phyloP scores from a whole-genome alignment of 2,797 vertebrate genomes.

The Nannoperca australis region DNA sequence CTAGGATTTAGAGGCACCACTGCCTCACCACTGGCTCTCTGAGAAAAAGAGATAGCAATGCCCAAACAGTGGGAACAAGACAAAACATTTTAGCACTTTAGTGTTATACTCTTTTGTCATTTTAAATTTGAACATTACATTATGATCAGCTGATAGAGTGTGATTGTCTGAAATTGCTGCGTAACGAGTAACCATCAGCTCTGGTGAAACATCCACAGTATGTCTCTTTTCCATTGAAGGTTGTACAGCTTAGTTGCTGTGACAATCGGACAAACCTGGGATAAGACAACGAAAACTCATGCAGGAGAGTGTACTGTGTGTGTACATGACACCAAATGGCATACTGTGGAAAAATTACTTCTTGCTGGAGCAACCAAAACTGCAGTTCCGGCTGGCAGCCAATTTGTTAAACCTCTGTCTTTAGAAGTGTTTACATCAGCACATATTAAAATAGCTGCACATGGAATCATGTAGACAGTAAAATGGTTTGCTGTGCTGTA shows the following conservation, averaged over 20 bases:
- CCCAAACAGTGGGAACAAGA: constrained; percentile 41
- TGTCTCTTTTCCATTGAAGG: constrained; percentile 1
- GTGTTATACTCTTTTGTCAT: constrained; percentile 7
- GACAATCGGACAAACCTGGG: constrained; percentile 9
- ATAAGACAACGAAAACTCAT: constrained; percentile 1
- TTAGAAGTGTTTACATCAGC: constrained; percentile 37
- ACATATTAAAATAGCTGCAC: constrained; percentile 32
- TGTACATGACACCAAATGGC: constrained; percentile 21
- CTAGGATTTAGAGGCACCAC: constrained; percentile 75
- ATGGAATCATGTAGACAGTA: constrained; percentile 27
- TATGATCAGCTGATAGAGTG: constrained; percentile 32
- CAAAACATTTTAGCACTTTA: constrained; percentile 49
- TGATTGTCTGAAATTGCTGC: constrained; percentile 9
- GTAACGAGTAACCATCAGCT: constrained; percentile 28
- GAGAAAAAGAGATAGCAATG: constrained; percentile 66
- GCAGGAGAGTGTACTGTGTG: constrained; percentile 6
- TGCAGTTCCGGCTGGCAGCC: constrained; percentile 22
- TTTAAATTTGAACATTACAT: constrained; percentile 34
- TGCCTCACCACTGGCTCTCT: constrained; percentile 53
- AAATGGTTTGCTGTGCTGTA: constrained; percentile 8
- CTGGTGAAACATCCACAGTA: constrained; percentile 22
- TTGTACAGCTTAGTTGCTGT: constrained; percentile 26
- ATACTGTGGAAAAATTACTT: constrained; percentile 12
- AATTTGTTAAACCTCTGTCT: constrained; percentile 26
- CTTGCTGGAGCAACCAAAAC: constrained; percentile 25